phyloP scores from a whole-genome alignment of 2,113 vertebrate genomes.

The Axis porcinus region DNA sequence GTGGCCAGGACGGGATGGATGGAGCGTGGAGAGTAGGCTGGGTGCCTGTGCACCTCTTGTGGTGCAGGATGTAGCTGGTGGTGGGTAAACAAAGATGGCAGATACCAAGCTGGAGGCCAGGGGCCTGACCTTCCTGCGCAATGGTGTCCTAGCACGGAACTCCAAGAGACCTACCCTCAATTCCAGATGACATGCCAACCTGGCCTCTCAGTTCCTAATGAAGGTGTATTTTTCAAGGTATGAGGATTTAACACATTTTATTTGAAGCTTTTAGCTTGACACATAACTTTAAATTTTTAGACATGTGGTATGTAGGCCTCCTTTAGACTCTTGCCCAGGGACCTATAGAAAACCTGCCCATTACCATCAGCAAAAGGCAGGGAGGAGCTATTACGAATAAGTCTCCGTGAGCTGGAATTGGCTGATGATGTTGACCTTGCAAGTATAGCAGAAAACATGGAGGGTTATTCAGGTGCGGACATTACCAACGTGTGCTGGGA shows the following conservation, averaged over 20 bases:
- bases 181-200: neutral
- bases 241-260: neutral
- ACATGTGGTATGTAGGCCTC: neutral
- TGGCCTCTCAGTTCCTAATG: neutral
- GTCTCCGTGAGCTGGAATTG: too few relatives aligned
- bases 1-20: accelerated
- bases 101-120: neutral
- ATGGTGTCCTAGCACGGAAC: neutral
- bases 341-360: neutral
- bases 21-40: neutral
- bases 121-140: neutral
- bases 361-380: too few relatives aligned
- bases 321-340: neutral
- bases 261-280: neutral
- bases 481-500: too few relatives aligned
- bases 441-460: too few relatives aligned
- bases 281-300: neutral
- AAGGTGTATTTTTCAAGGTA: neutral
- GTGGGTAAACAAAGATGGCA: neutral
- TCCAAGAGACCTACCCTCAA: neutral
- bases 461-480: too few relatives aligned
- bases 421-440: too few relatives aligned
- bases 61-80: neutral
- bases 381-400: too few relatives aligned
- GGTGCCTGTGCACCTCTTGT: neutral